phyloP scores from a whole-genome alignment of 2,113 vertebrate genomes.

The Oncorhynchus mykiss region DNA sequence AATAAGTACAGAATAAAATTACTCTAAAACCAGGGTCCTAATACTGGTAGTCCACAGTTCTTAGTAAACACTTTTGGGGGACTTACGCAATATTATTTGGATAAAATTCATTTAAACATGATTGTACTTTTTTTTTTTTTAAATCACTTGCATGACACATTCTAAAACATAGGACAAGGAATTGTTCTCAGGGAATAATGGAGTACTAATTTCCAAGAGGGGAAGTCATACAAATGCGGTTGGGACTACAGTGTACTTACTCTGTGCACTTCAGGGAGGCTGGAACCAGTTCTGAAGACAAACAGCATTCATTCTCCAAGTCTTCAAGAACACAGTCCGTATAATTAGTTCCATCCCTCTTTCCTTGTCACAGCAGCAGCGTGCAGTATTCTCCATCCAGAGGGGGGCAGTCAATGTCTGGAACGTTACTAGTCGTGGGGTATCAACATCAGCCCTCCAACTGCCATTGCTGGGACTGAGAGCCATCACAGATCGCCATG shows the following conservation, averaged over 20 bases:
- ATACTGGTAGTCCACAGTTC: conserved; percentile 7
- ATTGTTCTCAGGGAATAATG: background rate
- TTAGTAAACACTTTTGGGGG: conserved; percentile 5
- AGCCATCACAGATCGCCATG: conserved; percentile 91
- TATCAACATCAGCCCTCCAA: conserved; percentile 73
- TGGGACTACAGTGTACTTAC: too few relatives aligned
- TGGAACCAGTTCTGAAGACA: background rate
- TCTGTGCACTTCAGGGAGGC: background rate
- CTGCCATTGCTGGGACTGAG: conserved; percentile 86
- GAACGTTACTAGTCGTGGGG: background rate
- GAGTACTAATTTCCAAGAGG: too few relatives aligned
- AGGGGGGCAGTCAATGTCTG: background rate
- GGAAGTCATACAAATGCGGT: background rate
- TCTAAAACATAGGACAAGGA: conserved; percentile 20
- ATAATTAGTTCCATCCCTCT: background rate
- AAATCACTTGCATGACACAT: background rate
- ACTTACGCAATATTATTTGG: conserved; percentile 4
- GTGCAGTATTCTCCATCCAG: background rate
- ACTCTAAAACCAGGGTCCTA: background rate
- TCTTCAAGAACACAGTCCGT: background rate
- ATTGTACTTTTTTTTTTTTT: background rate
- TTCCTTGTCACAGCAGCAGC: background rate
- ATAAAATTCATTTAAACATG: conserved; percentile 23
- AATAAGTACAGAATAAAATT: conserved; percentile 1
- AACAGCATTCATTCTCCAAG: background rate